Percentiles rank a stretch among this genome's conserved stretches.
Evolutionary conservation across 2,888 invertebrate genomes (phyloP).

Genomic region (Eucera pruinosa): DNA sequence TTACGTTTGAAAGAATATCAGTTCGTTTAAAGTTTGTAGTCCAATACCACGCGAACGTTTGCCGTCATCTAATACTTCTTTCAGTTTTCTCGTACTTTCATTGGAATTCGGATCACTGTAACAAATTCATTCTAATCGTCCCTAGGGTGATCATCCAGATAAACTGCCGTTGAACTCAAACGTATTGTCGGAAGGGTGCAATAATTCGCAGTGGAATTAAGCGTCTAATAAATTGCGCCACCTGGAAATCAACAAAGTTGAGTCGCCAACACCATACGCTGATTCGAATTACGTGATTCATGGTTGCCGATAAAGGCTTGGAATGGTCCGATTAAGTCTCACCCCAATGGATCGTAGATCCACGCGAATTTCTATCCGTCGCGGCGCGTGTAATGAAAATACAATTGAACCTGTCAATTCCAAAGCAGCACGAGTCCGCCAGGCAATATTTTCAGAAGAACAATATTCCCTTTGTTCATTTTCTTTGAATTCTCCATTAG

Average conservation of each 20-base stretch:
- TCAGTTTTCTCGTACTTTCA: too few relatives aligned
- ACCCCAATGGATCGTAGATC: neutral
- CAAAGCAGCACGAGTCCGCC: too few relatives aligned
- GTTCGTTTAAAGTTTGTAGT: too few relatives aligned
- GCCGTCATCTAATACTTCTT: too few relatives aligned
- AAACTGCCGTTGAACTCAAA: neutral
- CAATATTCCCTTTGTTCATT: too few relatives aligned
- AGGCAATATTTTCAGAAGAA: too few relatives aligned
- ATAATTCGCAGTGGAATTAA: neutral
- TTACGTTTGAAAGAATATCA: too few relatives aligned
- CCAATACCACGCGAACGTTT: too few relatives aligned
- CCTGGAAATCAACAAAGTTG: neutral
- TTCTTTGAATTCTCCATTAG: too few relatives aligned
- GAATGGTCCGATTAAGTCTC: neutral
- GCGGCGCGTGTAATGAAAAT: slow-evolving; percentile 7
- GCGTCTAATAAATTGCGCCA: slow-evolving; percentile 4
- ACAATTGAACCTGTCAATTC: too few relatives aligned
- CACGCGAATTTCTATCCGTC: neutral
- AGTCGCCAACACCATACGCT: neutral
- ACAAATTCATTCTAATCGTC: neutral
- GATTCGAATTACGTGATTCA: slow-evolving; percentile 21
- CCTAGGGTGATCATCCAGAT: neutral
- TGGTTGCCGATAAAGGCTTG: slow-evolving; percentile 1
- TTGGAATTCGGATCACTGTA: neutral
- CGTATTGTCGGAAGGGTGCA: neutral